Evolutionary conservation across 1,140 invertebrate genomes (phyloP).

Genomic region (Caerostris darwini): DNA sequence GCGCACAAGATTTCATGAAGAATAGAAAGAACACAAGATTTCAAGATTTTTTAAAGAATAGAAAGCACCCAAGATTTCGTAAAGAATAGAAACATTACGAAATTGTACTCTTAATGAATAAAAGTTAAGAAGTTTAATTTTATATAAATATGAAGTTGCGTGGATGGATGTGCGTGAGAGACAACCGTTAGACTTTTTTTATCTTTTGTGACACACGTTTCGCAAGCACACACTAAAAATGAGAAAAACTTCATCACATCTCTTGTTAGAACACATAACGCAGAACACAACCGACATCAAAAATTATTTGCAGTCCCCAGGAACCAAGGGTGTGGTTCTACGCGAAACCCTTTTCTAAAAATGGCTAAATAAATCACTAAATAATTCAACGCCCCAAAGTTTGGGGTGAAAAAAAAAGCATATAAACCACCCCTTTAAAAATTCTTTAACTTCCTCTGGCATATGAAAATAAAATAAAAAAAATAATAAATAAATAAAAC

Average conservation of each 20-base stretch:
- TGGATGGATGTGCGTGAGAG: neutral
- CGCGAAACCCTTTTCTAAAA: neutral
- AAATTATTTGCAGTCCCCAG: neutral
- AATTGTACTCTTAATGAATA: too few species aligned
- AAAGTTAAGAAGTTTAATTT: too few species aligned
- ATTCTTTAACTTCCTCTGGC: too few species aligned
- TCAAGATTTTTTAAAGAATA: too few species aligned
- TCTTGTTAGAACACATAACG: neutral
- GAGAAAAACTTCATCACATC: neutral
- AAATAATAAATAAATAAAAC: too few species aligned
- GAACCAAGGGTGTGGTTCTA: neutral
- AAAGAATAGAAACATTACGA: too few species aligned
- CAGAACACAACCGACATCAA: neutral
- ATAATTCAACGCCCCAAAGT: neutral
- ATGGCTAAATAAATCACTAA: neutral
- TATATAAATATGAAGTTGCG: neutral
- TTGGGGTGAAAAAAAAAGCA: neutral
- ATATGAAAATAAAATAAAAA: too few species aligned
- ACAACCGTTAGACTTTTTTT: neutral
- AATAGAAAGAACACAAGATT: too few species aligned
- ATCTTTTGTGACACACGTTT: neutral
- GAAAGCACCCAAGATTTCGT: too few species aligned
- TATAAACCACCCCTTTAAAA: neutral
- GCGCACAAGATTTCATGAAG: neutral
- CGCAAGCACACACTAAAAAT: neutral